Evolutionary conservation across 2,797 vertebrate species (phyloP).

Genomic region (Macroramphosus scolopax): DNA sequence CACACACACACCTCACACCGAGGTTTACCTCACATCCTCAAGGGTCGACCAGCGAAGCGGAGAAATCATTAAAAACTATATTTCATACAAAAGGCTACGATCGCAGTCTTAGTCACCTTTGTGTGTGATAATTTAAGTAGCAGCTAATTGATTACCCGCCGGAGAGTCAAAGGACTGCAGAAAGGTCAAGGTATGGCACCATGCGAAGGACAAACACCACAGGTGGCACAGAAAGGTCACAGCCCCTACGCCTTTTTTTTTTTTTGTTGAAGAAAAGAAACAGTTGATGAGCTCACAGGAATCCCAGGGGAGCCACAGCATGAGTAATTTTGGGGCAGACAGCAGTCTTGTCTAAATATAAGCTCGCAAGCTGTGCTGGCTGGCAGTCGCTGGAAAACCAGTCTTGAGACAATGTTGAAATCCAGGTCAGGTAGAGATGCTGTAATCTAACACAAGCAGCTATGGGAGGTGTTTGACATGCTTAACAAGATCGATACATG

Average conservation of each 20-base stretch:
- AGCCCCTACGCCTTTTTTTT: slow-evolving; percentile 62
- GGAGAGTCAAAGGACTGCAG: slow-evolving; percentile 71
- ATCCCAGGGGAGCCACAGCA: slow-evolving; percentile 65
- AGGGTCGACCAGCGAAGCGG: slow-evolving; percentile 21
- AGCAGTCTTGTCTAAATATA: slow-evolving; percentile 74
- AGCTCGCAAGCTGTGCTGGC: slow-evolving; percentile 70
- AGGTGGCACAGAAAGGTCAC: slow-evolving; percentile 73
- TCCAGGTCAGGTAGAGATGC: slow-evolving; percentile 73
- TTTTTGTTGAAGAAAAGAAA: slow-evolving; percentile 66
- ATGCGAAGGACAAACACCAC: slow-evolving; percentile 75
- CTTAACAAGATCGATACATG: no score
- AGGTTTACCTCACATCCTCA: slow-evolving; percentile 22
- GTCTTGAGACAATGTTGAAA: slow-evolving; percentile 71
- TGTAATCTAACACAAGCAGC: no score
- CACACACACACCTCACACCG: slow-evolving; percentile 22
- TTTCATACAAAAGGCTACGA: slow-evolving; percentile 47
- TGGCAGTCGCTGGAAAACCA: slow-evolving; percentile 61
- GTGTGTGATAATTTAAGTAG: slow-evolving; percentile 72
- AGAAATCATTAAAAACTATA: slow-evolving; percentile 71
- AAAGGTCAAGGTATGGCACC: slow-evolving; percentile 80
- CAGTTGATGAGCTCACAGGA: slow-evolving; percentile 67
- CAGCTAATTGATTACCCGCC: slow-evolving; percentile 81
- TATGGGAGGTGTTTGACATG: no score
- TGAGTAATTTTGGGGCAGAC: slow-evolving; percentile 74
- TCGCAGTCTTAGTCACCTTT: slow-evolving; percentile 66